Evolutionary conservation across 2,888 invertebrate species (phyloP), one percentile per base, ranked within the genome.

Genomic region (Eilema depressum): DNA sequence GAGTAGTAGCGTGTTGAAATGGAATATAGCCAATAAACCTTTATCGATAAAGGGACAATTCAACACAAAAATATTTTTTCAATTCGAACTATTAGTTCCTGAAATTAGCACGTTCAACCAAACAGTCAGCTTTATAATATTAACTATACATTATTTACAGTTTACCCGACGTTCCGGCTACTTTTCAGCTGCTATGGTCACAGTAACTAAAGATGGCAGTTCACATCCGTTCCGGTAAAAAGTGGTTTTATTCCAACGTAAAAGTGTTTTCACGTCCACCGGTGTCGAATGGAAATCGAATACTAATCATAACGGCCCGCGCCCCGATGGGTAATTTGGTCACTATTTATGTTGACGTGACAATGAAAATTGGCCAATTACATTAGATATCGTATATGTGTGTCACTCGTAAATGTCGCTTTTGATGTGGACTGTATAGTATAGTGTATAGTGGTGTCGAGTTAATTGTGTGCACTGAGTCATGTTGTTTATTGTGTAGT

Each of bases 311-410:
- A 74, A 69, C 33, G 77, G 74, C 75, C 74, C 83, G 71, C 61
- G 28, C 72, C 68, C 63, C 66, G 7, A 20, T 30, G 68, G 75
- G 78, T 75, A 76, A 78, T 80, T 82, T 83, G 80, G 76, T 80
- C 79, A 78, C 78, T 81, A 77, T 83, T 84, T 76, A 73, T 79
- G 74, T 78, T 87, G 77, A 84, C 84, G 87, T 86, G 88, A 85
- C 83, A 76, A 78, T 81, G 80, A 81, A 83, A 85, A 89, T 89
- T 86, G 84, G 78, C 76, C 82, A 78, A 80, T 78, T 80, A 83
- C 81, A 75, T 81, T 80, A 73, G 70, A 26, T 75, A 74, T 76
- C 72, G 75, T 75, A 77, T 77, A 73, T 78, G 71, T 78, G 71
- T 76, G 75, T 53, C 73, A 71, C 68, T 64, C 71, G 71, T 72